Evolutionary conservation across 2,797 vertebrate genomes (phyloP).

Genomic region (Clarias platycephalus): DNA sequence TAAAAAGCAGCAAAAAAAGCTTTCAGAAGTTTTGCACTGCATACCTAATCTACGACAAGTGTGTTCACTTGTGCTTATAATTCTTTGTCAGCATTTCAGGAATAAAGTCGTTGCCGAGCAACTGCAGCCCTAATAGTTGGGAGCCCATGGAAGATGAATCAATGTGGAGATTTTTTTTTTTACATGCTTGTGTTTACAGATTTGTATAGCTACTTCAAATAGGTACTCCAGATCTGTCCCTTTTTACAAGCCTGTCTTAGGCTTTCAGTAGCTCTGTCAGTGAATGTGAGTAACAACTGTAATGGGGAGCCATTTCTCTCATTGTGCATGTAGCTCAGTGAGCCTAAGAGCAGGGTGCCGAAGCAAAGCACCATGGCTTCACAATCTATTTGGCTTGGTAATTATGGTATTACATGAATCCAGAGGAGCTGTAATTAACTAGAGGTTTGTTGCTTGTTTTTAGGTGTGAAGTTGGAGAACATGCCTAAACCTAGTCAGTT

Average conservation of each 20-base stretch:
- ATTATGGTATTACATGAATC: not conserved
- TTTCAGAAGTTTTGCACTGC: conserved; percentile 20
- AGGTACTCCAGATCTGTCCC: not conserved
- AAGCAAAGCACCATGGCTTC: not conserved
- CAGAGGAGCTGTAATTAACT: not conserved
- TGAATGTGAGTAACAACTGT: not conserved
- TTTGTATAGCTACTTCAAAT: conserved; percentile 12
- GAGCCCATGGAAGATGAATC: conserved; percentile 14
- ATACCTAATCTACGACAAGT: conserved; percentile 9
- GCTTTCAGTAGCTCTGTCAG: not conserved
- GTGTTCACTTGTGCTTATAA: conserved; percentile 6
- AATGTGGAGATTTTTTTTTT: conserved; percentile 6
- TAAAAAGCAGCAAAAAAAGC: conserved; percentile 1
- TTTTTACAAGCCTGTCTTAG: not conserved
- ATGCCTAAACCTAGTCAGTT: not conserved
- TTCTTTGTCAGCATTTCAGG: conserved; percentile 33
- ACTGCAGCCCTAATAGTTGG: conserved; percentile 28
- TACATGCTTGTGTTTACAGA: conserved; percentile 18
- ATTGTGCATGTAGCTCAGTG: not conserved
- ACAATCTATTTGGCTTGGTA: not conserved
- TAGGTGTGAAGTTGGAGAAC: not conserved
- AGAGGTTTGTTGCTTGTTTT: not conserved
- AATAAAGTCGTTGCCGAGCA: conserved; percentile 44
- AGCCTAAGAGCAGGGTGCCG: not conserved
- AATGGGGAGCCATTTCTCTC: not conserved